Percentiles rank a stretch among this genome's conserved stretches.
Conservation (phyloP, 1,140 invertebrate genomes). For the Anthonomus grandis region DNA sequence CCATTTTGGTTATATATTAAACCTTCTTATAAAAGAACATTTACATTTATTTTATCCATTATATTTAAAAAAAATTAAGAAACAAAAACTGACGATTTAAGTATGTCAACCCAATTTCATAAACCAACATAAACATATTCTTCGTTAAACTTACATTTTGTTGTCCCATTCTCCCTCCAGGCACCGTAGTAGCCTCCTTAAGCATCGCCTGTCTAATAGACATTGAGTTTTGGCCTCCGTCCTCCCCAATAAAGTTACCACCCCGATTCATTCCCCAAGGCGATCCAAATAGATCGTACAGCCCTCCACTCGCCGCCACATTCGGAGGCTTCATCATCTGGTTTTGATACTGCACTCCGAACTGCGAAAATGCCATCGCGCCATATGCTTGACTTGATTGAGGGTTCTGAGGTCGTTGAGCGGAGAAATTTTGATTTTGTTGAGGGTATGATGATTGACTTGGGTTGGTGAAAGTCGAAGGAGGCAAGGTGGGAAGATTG, state of each 20-base stretch:
- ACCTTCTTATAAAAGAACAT: too few species aligned
- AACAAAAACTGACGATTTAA: too few species aligned
- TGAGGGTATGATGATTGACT: slow-evolving; percentile 5
- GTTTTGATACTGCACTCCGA: neutral
- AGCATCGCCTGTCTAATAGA: slow-evolving; percentile 46
- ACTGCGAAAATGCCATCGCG: slow-evolving; percentile 3
- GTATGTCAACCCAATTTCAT: neutral
- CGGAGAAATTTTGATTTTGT: slow-evolving; percentile 19
- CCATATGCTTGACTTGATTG: slow-evolving; percentile 8
- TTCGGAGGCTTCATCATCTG: slow-evolving; percentile 4
- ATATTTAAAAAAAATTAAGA: too few species aligned
- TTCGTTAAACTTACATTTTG: slow-evolving; percentile 1
- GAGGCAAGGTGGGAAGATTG: neutral
- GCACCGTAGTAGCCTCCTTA: slow-evolving; percentile 39
- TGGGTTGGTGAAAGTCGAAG: neutral
- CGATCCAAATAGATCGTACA: slow-evolving; percentile 30
- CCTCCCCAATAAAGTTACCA: slow-evolving; percentile 18
- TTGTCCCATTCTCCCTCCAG: slow-evolving; percentile 11
- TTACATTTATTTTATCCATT: too few species aligned
- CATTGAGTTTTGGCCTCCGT: slow-evolving; percentile 25
- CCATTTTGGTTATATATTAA: too few species aligned
- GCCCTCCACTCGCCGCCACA: slow-evolving; percentile 1
- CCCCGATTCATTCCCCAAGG: slow-evolving; percentile 27
- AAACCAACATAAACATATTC: neutral
- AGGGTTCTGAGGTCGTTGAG: slow-evolving; percentile 8